Evolutionary conservation across 2,888 invertebrate genomes (phyloP).

Genomic region (Coelopa pilipes): DNA sequence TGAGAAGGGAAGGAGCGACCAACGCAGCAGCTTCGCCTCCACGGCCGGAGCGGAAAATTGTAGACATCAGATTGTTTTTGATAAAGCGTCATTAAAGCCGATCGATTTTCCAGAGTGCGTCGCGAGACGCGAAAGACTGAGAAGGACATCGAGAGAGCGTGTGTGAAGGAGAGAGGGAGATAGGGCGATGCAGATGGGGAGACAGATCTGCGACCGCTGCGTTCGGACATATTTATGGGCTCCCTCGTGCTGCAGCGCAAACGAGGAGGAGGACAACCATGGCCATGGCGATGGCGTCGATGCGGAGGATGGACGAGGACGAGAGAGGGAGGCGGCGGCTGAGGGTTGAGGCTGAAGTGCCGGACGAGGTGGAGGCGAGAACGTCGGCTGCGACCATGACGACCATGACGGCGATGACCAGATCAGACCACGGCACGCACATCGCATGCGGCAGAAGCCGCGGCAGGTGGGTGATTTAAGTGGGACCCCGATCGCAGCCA

Average conservation of each 20-base stretch:
- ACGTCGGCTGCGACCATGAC: too few species aligned
- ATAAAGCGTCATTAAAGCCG: constrained; percentile 57
- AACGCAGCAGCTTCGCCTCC: not conserved
- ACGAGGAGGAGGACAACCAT: too few species aligned
- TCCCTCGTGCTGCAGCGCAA: constrained; percentile 41
- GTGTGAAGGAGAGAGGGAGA: not conserved
- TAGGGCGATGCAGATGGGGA: not conserved
- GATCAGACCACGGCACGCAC: constrained; percentile 18
- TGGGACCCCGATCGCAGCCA: not conserved
- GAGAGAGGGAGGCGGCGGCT: too few species aligned
- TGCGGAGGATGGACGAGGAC: too few species aligned
- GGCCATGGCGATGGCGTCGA: too few species aligned
- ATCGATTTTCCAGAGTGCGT: constrained; percentile 53
- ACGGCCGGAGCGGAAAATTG: constrained; percentile 47
- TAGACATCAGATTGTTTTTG: constrained; percentile 56
- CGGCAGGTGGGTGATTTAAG: constrained; percentile 53
- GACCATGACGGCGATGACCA: too few species aligned
- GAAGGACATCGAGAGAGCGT: not conserved
- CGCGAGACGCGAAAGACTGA: not conserved
- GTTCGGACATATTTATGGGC: constrained; percentile 51
- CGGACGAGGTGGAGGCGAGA: constrained; percentile 1
- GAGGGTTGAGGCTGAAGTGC: not conserved
- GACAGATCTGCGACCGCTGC: constrained; percentile 1
- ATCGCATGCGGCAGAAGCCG: constrained; percentile 36
- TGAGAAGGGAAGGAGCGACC: not conserved